Percentiles rank a stretch among this genome's conserved stretches.
Evolutionary conservation across 2,797 vertebrate species (phyloP).

Genomic region (Botia kubotai): DNA sequence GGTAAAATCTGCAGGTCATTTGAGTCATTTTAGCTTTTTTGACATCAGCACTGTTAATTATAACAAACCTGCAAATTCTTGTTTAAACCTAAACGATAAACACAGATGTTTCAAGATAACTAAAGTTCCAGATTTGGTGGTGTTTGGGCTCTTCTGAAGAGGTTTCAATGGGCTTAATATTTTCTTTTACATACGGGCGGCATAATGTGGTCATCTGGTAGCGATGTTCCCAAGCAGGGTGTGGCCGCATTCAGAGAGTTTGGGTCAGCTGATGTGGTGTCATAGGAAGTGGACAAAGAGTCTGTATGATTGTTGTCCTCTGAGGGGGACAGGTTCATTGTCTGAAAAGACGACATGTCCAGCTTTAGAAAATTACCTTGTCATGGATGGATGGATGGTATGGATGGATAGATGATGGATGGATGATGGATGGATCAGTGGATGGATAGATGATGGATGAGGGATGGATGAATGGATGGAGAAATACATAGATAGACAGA

Average conservation of each 20-base stretch:
- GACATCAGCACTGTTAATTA: background rate
- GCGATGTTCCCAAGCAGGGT: slow-evolving; percentile 81
- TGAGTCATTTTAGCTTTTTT: slow-evolving; percentile 38
- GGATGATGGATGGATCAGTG: too few relatives aligned
- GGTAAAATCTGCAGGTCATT: slow-evolving; percentile 73
- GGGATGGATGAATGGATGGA: background rate
- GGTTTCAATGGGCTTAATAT: slow-evolving; percentile 49
- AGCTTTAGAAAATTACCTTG: slow-evolving; percentile 15
- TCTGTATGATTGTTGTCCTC: slow-evolving; percentile 92
- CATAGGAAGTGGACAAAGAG: slow-evolving; percentile 87
- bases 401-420: too few relatives aligned
- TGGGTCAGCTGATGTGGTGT: slow-evolving; percentile 83
- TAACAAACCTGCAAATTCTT: background rate
- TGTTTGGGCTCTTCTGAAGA: background rate
- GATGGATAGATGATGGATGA: too few relatives aligned
- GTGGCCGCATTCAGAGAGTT: slow-evolving; percentile 84
- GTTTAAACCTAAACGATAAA: background rate
- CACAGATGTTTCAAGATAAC: background rate
- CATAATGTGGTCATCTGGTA: slow-evolving; percentile 77
- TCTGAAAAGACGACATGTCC: slow-evolving; percentile 78
- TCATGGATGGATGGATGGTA: background rate
- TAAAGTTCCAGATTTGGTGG: background rate
- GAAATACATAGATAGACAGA: background rate
- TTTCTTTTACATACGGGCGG: slow-evolving; percentile 52
- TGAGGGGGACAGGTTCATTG: slow-evolving; percentile 93